Percentiles rank a stretch among this genome's conserved stretches.
phyloP scores from a whole-genome alignment of 1,140 invertebrate genomes.

The Drosophila pruinosa region DNA sequence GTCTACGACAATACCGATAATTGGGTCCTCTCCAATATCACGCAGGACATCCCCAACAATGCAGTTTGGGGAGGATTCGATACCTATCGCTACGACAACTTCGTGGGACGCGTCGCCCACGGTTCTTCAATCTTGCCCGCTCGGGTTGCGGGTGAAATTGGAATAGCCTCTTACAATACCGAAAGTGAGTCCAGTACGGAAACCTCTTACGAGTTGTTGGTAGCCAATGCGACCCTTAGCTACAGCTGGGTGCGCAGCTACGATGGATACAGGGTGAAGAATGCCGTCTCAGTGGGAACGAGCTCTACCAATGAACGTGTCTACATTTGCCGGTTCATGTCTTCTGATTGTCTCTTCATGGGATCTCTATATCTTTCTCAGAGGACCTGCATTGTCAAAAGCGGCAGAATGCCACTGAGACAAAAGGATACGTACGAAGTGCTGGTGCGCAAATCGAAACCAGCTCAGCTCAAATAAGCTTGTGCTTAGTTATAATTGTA shows the following conservation, averaged over 20 bases:
- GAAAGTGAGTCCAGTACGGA: neutral
- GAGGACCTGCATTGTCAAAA: conserved; percentile 31
- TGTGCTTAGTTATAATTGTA: no score
- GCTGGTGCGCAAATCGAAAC: conserved; percentile 30
- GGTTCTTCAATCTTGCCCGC: conserved; percentile 35
- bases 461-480: no score
- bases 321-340: conserved; percentile 49
- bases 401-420: conserved; percentile 1
- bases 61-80: conserved; percentile 45
- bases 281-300: conserved; percentile 55
- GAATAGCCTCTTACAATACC: conserved; percentile 39
- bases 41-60: conserved; percentile 28
- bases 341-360: conserved; percentile 36
- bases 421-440: conserved; percentile 49
- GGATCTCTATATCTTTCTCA: conserved; percentile 32
- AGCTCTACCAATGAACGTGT: conserved; percentile 33
- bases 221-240: conserved; percentile 45
- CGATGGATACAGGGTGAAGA: conserved; percentile 49
- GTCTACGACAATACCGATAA: conserved; percentile 36
- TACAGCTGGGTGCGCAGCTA: conserved; percentile 55
- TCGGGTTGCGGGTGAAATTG: conserved; percentile 40
- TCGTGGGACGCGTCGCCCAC: conserved; percentile 36
- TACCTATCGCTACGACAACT: conserved; percentile 46
- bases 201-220: conserved; percentile 27
- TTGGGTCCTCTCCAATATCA: conserved; percentile 35